A percentile compares a stretch with the other conserved stretches of the same genome.
Conservation (phyloP, 2,113 vertebrate genomes). For the Cnemophilus loriae region DNA sequence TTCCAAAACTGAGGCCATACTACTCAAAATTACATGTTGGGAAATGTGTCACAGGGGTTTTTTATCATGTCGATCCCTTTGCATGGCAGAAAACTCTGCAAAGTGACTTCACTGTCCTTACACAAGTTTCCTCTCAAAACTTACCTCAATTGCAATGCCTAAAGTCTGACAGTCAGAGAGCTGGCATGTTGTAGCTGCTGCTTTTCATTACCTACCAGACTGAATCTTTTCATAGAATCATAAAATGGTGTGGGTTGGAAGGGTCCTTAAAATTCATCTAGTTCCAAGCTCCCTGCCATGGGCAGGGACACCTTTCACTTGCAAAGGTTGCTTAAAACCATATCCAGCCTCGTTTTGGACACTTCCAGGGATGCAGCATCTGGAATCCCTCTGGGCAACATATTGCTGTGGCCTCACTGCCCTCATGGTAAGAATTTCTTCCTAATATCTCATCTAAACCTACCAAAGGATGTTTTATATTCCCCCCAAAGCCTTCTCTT, state of each 20-base stretch:
- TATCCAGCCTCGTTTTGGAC: not conserved
- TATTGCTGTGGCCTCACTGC: not conserved
- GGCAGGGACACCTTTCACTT: not conserved
- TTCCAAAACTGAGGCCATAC: not conserved
- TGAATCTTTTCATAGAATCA: not conserved
- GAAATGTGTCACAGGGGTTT: not conserved
- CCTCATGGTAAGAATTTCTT: not conserved
- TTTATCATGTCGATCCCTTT: not conserved
- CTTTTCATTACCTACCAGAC: not conserved
- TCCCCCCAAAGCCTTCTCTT: not conserved
- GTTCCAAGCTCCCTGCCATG: too few relatives aligned
- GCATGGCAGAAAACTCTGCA: not conserved
- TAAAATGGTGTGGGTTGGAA: not conserved
- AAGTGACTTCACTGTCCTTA: not conserved
- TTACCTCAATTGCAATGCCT: not conserved
- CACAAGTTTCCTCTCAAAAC: not conserved
- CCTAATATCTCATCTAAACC: not conserved
- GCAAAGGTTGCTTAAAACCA: not conserved
- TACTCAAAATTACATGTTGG: not conserved
- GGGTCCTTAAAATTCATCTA: not conserved
- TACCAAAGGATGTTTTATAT: not conserved
- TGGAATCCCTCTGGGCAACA: not conserved
- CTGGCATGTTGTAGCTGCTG: not conserved
- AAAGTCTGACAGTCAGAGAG: not conserved
- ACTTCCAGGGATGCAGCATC: accelerated